A percentile compares a stretch with the other conserved stretches of the same genome.
Evolutionary conservation across 2,888 invertebrate species (phyloP).

Genomic region (Machimus atricapillus): DNA sequence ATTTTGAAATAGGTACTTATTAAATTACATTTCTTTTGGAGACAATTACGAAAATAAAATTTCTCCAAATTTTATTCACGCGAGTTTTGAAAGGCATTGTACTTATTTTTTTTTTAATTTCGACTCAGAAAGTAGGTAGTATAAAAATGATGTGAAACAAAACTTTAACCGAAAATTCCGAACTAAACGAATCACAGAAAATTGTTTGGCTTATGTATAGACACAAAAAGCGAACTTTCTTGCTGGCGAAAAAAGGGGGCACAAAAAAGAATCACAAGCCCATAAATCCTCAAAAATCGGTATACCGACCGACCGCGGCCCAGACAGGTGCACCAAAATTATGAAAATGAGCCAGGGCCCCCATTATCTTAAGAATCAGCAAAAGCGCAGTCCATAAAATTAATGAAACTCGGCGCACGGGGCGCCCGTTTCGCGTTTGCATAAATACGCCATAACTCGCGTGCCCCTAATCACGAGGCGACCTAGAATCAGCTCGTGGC

Average conservation of each 20-base stretch:
- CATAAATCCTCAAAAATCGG: constrained; percentile 19
- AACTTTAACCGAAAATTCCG: background rate
- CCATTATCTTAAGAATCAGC: constrained; percentile 26
- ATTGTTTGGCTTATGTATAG: background rate
- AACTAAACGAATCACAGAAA: background rate
- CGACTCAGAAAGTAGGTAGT: background rate
- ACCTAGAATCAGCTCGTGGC: constrained; percentile 8
- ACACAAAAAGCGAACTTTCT: background rate
- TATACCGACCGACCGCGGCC: background rate
- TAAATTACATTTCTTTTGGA: too few species aligned
- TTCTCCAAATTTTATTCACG: too few species aligned
- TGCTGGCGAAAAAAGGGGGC: background rate
- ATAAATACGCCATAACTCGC: constrained; percentile 40
- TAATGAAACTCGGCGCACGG: background rate
- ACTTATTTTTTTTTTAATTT: background rate
- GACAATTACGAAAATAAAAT: too few species aligned
- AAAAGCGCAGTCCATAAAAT: constrained; percentile 21
- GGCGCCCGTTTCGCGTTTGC: background rate
- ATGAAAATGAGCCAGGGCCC: constrained; percentile 21
- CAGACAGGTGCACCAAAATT: constrained; percentile 29
- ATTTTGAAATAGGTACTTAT: too few species aligned
- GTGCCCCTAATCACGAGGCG: constrained; percentile 40
- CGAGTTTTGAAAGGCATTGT: background rate
- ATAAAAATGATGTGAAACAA: background rate
- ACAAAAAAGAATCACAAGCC: background rate